Evolutionary conservation across 2,888 invertebrate genomes (phyloP), one percentile per base, ranked within the genome.

Genomic region (Pimpla rufipes): DNA sequence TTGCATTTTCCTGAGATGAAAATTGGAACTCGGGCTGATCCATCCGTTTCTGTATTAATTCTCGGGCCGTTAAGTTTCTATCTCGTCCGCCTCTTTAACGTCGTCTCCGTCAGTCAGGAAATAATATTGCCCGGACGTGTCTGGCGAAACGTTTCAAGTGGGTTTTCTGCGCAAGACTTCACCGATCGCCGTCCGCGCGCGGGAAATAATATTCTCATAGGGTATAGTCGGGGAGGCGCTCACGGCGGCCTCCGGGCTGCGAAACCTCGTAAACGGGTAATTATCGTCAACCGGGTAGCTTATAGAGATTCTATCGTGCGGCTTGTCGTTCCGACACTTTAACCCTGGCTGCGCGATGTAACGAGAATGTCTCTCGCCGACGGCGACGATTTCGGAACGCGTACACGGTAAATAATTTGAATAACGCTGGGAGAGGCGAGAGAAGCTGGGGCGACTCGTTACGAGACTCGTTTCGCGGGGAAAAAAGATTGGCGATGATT

Each of bases 261-360:
- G 18, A 13, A 62, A 52, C 66, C 76, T 76, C 76, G 79, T 83
- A 83, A 83, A 83, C 79, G 83, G 87, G 85, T 88, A 88, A 85
- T 90, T 89, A 89, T 88, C 88, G 77, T 83, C 87, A 85, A 85
- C 79, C 87, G 86, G 88, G 79, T 45, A 13, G 47, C 57, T 88
- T 89, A 16, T 88, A 88, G 87, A 86, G 87, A 85, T 87, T 87
- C 84, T 85, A 87, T 88, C 87, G 85, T 82, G 29, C 29, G 82
- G 86, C 87, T 70, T 50, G 70, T 84, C 88, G 88, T 88, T 88
- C 88, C 89, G 89, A 88, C 88, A 88, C 89, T 89, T 89, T 89
- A 88, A 88, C 86, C 85, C 73, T 16, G 47, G 62, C 55, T 66
- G 64, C 35, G 52, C 67, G 59, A 67, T 78, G 55, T 78, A 84